Base-by-base conservation (phyloP, 2,888 invertebrate species). In the Rhingia campestris region DNA sequence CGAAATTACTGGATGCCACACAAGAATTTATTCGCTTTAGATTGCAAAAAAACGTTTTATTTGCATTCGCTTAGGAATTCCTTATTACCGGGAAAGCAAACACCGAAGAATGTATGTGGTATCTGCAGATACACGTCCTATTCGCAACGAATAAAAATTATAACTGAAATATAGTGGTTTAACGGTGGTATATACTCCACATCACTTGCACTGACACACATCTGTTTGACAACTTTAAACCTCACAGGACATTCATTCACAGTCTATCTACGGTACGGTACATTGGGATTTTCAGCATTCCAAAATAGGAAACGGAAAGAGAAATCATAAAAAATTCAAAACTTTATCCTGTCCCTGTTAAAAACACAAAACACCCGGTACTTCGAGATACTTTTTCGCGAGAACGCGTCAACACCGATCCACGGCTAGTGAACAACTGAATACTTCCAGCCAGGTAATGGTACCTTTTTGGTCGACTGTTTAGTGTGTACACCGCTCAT, bases 391-490 rank as follows among this genome's bases (percentile, higher is more conserved):
- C 45, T 51, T 37, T 69, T n/a, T 49, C 45, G 56, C 58, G 54
- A 66, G 41, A 72, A 39, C 51, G 70, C 69, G 14, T 10, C 79
- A 79, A 67, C 45, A 79, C 79, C 82, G 82, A 79, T 58, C 73
- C 73, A 73, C 82, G 73, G 79, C 82, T 82, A 58, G 67, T 82
- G 82, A 79, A 79, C 82, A 82, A 82, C 82, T 82, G 63, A 82
- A 67, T 12, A 58, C 58, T 82, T 82, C 79, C 82, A 82, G 69
- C 63, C 82, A 82, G 82, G 82, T 82, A 79, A 82, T 58, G 39
- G 82, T 73, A 82, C 79, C 73, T 82, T 82, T 22, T 22, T 22
- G 22, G 22, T 22, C 22, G 2, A 22, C 1, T 22, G 22, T 22
- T 22, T 22, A 2, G 22, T 22, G 22, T 22, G 53, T 79, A 69